A percentile compares a stretch with the other conserved stretches of the same genome.
phyloP scores from a whole-genome alignment of 2,888 invertebrate species.

The Dastarcus helophoroides region DNA sequence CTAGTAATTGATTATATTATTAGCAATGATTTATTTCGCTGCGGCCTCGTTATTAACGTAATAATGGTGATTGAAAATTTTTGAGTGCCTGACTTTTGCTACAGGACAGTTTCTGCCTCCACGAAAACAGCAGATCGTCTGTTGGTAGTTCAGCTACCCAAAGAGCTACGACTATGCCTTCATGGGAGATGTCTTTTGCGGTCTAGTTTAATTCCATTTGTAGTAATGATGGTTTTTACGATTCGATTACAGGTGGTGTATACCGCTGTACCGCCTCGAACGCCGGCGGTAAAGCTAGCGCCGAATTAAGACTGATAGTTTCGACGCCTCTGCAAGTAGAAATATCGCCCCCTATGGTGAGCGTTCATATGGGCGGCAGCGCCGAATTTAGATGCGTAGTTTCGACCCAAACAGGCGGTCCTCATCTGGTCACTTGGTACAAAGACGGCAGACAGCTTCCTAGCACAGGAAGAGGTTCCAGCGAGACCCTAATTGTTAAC shows the following conservation, averaged over 20 bases:
- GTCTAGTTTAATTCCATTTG: too few species aligned
- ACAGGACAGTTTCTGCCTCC: too few species aligned
- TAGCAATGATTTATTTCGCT: too few species aligned
- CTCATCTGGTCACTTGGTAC: conserved; percentile 42
- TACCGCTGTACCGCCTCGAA: conserved; percentile 60
- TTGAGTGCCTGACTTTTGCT: too few species aligned
- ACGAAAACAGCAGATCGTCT: too few species aligned
- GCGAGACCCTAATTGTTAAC: conserved; percentile 51
- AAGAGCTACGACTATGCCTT: too few species aligned
- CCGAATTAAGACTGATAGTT: conserved; percentile 54
- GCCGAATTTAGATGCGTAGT: conserved; percentile 57
- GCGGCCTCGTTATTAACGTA: too few species aligned
- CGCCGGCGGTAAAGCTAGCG: conserved; percentile 57
- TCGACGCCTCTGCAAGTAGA: conserved; percentile 56
- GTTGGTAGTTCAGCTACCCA: too few species aligned
- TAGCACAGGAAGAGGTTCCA: conserved; percentile 50
- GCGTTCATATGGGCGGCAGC: conserved; percentile 63
- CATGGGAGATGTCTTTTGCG: too few species aligned
- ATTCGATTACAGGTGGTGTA: conserved; percentile 37
- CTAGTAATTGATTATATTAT: too few species aligned
- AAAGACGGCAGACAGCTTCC: conserved; percentile 58
- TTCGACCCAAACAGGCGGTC: conserved; percentile 42
- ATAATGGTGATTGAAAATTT: too few species aligned
- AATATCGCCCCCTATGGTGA: conserved; percentile 51
- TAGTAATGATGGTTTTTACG: conserved; percentile 21